These are phyloP conservation scores for Lasiommata megera DNA, from an alignment of 2,888 invertebrate genomes.

Conservation along the genomic window DNA sequence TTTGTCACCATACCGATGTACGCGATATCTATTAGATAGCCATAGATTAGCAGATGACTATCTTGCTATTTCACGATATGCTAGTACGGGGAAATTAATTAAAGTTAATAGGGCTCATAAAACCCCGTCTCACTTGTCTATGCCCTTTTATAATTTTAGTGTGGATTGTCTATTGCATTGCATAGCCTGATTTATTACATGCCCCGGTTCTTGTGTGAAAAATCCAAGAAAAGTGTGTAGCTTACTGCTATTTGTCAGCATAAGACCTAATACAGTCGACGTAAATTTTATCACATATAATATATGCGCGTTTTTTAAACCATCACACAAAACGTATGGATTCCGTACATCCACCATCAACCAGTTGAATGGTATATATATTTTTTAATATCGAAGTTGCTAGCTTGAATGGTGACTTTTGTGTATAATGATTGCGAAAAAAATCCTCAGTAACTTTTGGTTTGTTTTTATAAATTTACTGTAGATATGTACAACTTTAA, in stretches of 20 bases:
- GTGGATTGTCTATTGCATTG: neutral
- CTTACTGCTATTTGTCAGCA: neutral
- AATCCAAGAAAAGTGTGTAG: conserved; percentile 4
- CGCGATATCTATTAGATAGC: conserved; percentile 26
- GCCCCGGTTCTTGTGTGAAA: conserved; percentile 25
- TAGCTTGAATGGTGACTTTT: too few relatives aligned
- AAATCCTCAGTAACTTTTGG: too few relatives aligned
- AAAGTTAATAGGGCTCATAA: conserved; percentile 10
- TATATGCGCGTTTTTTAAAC: neutral
- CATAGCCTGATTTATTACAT: conserved; percentile 4
- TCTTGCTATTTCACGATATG: conserved; percentile 26
- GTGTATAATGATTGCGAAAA: too few relatives aligned
- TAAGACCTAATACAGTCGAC: neutral
- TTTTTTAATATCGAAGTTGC: too few relatives aligned
- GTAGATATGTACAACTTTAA: too few relatives aligned
- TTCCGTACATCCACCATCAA: too few relatives aligned
- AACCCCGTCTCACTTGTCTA: conserved; percentile 11
- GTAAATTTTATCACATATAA: neutral
- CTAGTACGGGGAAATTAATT: conserved; percentile 25
- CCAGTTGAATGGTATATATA: too few relatives aligned
- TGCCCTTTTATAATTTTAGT: conserved; percentile 16
- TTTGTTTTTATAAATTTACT: too few relatives aligned
- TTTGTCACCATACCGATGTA: conserved; percentile 17
- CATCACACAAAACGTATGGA: too few relatives aligned
- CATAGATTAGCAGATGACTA: conserved; percentile 22